These are phyloP conservation scores for Gryllus bimaculatus DNA, from an alignment of 1,140 invertebrate species.

Conservation along the genomic window DNA sequence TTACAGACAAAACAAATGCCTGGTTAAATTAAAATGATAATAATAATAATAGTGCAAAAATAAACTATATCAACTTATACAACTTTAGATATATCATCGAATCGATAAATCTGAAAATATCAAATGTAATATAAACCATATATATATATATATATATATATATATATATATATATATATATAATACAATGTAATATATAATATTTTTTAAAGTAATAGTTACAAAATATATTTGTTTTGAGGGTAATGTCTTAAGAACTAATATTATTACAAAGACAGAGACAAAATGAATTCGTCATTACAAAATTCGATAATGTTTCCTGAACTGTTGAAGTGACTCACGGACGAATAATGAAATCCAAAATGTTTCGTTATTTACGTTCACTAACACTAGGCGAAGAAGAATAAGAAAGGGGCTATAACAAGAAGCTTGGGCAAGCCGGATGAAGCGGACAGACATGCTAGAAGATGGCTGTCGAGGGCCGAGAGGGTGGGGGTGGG, in stretches of 20 bases:
- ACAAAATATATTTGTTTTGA: too few species aligned
- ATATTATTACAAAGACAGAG: too few species aligned
- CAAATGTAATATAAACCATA: neutral
- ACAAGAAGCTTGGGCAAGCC: neutral
- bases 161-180: too few species aligned
- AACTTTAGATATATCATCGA: neutral
- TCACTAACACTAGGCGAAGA: neutral
- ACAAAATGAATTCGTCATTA: neutral
- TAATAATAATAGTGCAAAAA: neutral
- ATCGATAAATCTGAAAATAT: too few species aligned
- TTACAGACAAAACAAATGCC: neutral
- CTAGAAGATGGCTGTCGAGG: neutral
- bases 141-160: too few species aligned
- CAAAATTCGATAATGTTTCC: neutral
- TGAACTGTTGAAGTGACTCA: neutral
- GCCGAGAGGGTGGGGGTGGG: too few species aligned
- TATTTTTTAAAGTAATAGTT: too few species aligned
- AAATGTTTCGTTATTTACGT: neutral
- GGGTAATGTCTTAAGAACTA: too few species aligned
- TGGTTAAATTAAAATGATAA: neutral
- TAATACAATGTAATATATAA: too few species aligned
- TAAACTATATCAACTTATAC: neutral
- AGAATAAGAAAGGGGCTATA: neutral
- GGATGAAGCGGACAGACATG: neutral
- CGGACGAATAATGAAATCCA: neutral